These are phyloP conservation scores for Chromoteleia sp. DNA, from an alignment of 2,888 invertebrate species.

Conservation along the genomic window DNA sequence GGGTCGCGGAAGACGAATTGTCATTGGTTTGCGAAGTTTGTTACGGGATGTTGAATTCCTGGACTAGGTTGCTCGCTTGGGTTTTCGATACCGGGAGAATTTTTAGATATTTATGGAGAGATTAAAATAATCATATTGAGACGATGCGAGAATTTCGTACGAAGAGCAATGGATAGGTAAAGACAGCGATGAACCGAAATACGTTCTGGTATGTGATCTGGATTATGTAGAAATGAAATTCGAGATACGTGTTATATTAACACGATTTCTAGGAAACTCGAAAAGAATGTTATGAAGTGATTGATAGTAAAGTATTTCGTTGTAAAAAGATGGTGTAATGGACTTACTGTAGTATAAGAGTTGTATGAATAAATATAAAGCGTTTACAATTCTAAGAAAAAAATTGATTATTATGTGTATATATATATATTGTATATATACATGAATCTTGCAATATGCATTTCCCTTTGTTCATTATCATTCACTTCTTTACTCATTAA, in stretches of 20 bases:
- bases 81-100: no score
- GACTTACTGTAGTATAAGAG: not conserved
- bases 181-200: constrained; percentile 38
- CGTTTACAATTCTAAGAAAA: no score
- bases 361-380: no score
- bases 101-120: constrained; percentile 36
- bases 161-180: constrained; percentile 2
- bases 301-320: constrained; percentile 12
- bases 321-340: not conserved
- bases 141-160: not conserved
- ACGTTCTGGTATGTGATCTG: constrained; percentile 35
- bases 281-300: constrained; percentile 25
- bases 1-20: constrained; percentile 12
- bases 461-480: no score
- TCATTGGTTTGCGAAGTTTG: not conserved
- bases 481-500: no score
- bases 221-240: constrained; percentile 40
- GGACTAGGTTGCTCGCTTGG: not conserved
- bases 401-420: no score
- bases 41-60: no score
- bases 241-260: constrained; percentile 32
- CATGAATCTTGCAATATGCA: no score
- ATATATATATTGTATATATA: no score
- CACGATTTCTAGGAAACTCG: constrained; percentile 13
- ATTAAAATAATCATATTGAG: constrained; percentile 42